These are phyloP conservation scores for Solenopsis fugax DNA, from an alignment of 1,140 invertebrate species.

Conservation along the genomic window DNA sequence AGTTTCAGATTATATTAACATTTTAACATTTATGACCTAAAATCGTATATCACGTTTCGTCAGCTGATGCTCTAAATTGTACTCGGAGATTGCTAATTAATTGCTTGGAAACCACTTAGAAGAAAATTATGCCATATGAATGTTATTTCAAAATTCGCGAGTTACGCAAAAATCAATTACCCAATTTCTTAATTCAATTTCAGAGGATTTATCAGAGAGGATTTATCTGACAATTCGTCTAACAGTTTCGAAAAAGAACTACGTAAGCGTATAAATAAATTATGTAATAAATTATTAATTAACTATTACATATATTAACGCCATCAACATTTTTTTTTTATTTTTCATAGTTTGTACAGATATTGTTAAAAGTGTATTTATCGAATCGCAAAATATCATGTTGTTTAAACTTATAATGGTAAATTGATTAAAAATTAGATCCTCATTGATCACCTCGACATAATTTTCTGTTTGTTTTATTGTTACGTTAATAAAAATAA, in stretches of 20 bases:
- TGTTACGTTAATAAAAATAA: neutral
- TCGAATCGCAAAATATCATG: neutral
- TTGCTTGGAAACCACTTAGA: neutral
- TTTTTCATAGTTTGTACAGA: neutral
- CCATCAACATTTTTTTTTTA: neutral
- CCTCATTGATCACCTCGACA: neutral
- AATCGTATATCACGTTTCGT: neutral
- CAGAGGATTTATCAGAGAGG: neutral
- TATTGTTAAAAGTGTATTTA: neutral
- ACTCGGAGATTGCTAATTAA: neutral
- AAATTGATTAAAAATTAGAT: neutral
- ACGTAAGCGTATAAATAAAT: neutral
- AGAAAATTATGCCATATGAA: neutral
- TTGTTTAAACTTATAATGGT: neutral
- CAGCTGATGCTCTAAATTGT: neutral
- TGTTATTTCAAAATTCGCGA: neutral
- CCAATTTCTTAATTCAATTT: neutral
- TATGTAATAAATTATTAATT: neutral
- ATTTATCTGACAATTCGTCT: neutral
- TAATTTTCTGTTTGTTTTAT: neutral
- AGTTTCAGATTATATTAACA: neutral
- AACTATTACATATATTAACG: neutral
- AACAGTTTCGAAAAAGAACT: neutral
- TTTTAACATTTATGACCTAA: neutral
- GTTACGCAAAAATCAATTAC: neutral